Evolutionary conservation across 2,888 invertebrate species (phyloP).

Genomic region (Aspidiotus destructor): DNA sequence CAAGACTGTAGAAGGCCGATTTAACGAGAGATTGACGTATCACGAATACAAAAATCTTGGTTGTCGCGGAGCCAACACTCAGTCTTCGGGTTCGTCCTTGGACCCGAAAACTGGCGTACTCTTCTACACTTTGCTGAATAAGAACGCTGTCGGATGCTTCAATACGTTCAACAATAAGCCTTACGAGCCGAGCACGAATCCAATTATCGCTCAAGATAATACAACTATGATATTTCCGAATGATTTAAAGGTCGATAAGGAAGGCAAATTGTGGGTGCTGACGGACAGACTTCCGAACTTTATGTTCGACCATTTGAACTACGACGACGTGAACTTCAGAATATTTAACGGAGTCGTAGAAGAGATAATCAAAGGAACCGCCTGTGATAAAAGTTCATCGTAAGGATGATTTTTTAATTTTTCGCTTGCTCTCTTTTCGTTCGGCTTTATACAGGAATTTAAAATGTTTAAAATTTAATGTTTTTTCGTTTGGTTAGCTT

Average conservation of each 20-base stretch:
- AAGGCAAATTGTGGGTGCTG: constrained; percentile 62
- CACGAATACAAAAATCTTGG: constrained; percentile 65
- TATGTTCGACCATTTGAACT: constrained; percentile 55
- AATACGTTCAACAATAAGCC: constrained; percentile 54
- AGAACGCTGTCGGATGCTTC: constrained; percentile 71
- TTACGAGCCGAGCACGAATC: constrained; percentile 54
- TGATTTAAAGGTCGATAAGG: constrained; percentile 66
- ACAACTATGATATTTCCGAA: constrained; percentile 67
- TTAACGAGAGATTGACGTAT: constrained; percentile 45
- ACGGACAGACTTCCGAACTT: constrained; percentile 66
- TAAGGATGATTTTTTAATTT: constrained; percentile 15
- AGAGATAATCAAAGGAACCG: constrained; percentile 55
- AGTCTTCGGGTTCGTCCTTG: constrained; percentile 63
- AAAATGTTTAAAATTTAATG: too few relatives aligned
- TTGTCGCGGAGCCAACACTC: constrained; percentile 58
- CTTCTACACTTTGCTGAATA: constrained; percentile 68
- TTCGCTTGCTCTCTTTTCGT: neutral
- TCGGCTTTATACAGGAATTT: too few relatives aligned
- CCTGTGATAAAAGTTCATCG: constrained; percentile 47
- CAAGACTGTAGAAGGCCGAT: constrained; percentile 55
- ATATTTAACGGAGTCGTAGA: constrained; percentile 57
- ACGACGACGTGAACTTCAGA: constrained; percentile 60
- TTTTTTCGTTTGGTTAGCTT: too few relatives aligned
- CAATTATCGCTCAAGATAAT: constrained; percentile 52
- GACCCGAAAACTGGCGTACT: constrained; percentile 59